phyloP scores from a whole-genome alignment of 2,113 vertebrate genomes.

The Propithecus coquereli region DNA sequence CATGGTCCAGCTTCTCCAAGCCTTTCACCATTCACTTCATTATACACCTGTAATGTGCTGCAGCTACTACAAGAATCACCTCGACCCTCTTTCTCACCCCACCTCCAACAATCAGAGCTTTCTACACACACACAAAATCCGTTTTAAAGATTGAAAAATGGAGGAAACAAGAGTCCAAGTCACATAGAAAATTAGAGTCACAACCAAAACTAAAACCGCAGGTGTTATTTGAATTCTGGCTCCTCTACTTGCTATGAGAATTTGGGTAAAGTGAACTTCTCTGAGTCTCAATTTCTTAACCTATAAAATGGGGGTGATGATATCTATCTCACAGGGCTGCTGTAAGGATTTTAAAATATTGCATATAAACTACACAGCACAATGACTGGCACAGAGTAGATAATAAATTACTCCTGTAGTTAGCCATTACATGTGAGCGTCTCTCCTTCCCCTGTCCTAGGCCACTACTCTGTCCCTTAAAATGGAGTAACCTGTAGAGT shows the following conservation, averaged over 20 bases:
- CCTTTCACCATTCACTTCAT: not conserved
- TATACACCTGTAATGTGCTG: not conserved
- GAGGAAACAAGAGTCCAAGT: slow-evolving; percentile 9
- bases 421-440: not conserved
- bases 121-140: not conserved
- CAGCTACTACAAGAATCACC: not conserved
- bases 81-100: not conserved
- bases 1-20: not conserved
- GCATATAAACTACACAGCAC: not conserved
- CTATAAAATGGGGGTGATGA: slow-evolving; percentile 15
- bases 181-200: slow-evolving; percentile 23
- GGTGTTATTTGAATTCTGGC: not conserved
- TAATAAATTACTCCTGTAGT: not conserved
- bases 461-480: slow-evolving; percentile 11
- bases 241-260: slow-evolving; percentile 6
- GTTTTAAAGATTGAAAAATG: slow-evolving; percentile 38
- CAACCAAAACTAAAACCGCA: not conserved
- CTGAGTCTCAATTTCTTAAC: slow-evolving; percentile 27
- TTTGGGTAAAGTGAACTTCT: not conserved
- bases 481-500: not conserved
- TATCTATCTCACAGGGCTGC: not conserved
- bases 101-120: not conserved
- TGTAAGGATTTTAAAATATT: not conserved
- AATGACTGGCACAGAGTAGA: not conserved
- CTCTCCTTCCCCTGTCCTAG: not conserved